Percentiles rank a stretch among this genome's conserved stretches.
phyloP scores from a whole-genome alignment of 2,888 invertebrate genomes.

The Ommatoiulus sabulosus region DNA sequence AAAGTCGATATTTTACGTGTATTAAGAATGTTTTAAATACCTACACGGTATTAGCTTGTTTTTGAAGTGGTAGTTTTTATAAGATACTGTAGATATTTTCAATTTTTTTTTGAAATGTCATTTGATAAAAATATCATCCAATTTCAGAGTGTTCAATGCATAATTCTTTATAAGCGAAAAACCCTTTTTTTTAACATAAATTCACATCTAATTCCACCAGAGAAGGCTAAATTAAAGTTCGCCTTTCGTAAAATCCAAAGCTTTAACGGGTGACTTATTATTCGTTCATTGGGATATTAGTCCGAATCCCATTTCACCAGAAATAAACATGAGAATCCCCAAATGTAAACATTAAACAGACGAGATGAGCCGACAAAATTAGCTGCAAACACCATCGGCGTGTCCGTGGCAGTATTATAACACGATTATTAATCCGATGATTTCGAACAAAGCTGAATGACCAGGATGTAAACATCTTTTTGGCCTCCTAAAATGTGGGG shows the following conservation, averaged over 20 bases:
- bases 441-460: not conserved
- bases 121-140: too few species aligned
- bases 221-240: not conserved
- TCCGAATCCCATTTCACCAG: not conserved
- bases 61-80: too few species aligned
- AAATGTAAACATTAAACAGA: not conserved
- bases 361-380: not conserved
- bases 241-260: not conserved
- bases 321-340: not conserved
- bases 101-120: too few species aligned
- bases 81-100: too few species aligned
- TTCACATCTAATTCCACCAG: not conserved
- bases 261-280: not conserved
- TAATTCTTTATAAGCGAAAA: too few species aligned
- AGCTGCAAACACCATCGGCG: not conserved
- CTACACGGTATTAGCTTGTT: too few species aligned
- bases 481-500: not conserved
- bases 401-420: slow-evolving; percentile 7
- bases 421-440: slow-evolving; percentile 16
- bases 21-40: too few species aligned
- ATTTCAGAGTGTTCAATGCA: too few species aligned
- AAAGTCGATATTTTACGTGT: too few species aligned
- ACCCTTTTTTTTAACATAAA: not conserved
- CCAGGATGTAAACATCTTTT: not conserved
- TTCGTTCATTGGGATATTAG: not conserved